phyloP scores from a whole-genome alignment of 2,797 vertebrate species.

The Geotrypetes seraphini region DNA sequence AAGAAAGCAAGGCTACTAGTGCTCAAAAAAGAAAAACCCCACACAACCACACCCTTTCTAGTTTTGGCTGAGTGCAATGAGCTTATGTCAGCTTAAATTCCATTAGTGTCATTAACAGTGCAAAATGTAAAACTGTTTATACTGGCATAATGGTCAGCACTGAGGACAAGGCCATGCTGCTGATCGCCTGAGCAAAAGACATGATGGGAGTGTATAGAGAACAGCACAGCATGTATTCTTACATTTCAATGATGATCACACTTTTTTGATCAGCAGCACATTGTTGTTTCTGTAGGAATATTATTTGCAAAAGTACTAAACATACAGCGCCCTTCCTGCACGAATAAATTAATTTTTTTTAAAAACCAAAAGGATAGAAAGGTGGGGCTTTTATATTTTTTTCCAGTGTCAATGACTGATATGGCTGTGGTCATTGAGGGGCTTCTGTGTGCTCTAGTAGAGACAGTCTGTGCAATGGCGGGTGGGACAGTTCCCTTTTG shows the following conservation, averaged over 20 bases:
- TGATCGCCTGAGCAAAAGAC: conserved; percentile 72
- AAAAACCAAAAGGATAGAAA: conserved; percentile 12
- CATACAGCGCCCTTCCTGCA: conserved; percentile 36
- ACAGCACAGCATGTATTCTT: conserved; percentile 6
- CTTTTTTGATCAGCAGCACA: conserved; percentile 49
- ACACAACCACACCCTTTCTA: conserved; percentile 31
- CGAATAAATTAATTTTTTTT: conserved; percentile 58
- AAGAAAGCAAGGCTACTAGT: conserved; percentile 73
- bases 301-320: conserved; percentile 47
- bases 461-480: conserved; percentile 75
- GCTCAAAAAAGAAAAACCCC: conserved; percentile 37
- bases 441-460: conserved; percentile 82
- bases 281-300: conserved; percentile 38
- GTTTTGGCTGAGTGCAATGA: conserved; percentile 57
- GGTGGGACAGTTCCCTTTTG: conserved; percentile 82
- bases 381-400: conserved; percentile 52
- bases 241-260: conserved; percentile 24
- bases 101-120: conserved; percentile 70
- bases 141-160: conserved; percentile 67
- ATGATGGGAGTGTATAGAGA: conserved; percentile 16
- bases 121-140: conserved; percentile 60
- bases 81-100: conserved; percentile 35
- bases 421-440: conserved; percentile 72
- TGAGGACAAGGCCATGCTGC: conserved; percentile 68
- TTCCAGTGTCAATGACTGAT: conserved; percentile 65